These are phyloP conservation scores for Drosophila willistoni DNA, from an alignment of 1,140 invertebrate species.

Conservation along the genomic window DNA sequence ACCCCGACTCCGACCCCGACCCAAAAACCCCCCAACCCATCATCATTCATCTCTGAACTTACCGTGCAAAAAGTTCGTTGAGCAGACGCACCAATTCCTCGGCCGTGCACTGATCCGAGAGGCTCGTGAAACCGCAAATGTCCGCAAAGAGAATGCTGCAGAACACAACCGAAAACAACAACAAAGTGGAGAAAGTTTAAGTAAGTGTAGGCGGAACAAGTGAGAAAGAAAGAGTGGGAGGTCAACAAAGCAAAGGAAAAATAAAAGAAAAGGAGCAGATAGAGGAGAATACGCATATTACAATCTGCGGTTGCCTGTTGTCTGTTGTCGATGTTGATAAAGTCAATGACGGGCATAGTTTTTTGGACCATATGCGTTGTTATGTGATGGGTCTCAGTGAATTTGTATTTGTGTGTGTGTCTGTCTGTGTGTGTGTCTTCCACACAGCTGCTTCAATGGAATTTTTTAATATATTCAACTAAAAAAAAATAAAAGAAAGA, in stretches of 20 bases:
- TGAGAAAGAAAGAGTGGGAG: neutral
- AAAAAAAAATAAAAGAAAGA: neutral
- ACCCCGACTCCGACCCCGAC: neutral
- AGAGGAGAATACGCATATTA: slow-evolving; percentile 32
- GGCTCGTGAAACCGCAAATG: slow-evolving; percentile 97
- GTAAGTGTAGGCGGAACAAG: neutral
- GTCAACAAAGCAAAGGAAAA: neutral
- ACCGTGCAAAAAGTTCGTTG: slow-evolving; percentile 98
- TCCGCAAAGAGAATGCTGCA: slow-evolving; percentile 98
- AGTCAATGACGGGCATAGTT: slow-evolving; percentile 26
- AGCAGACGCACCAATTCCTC: slow-evolving; percentile 96
- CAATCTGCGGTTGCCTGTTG: slow-evolving; percentile 22
- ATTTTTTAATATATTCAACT: slow-evolving; percentile 46
- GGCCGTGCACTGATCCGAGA: slow-evolving; percentile 97
- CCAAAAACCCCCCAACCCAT: neutral
- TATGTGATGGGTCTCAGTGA: neutral
- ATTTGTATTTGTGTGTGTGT: slow-evolving; percentile 10
- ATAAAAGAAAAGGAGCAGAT: neutral
- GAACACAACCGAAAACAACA: slow-evolving; percentile 53
- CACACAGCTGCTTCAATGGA: slow-evolving; percentile 18
- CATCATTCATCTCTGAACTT: slow-evolving; percentile 60
- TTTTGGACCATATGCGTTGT: slow-evolving; percentile 14
- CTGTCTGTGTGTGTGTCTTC: slow-evolving; percentile 11
- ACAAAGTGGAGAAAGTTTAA: slow-evolving; percentile 28
- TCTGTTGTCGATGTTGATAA: slow-evolving; percentile 26